Conservation (phyloP, 2,888 invertebrate genomes). For the Synanthedon andrenaeformis region DNA sequence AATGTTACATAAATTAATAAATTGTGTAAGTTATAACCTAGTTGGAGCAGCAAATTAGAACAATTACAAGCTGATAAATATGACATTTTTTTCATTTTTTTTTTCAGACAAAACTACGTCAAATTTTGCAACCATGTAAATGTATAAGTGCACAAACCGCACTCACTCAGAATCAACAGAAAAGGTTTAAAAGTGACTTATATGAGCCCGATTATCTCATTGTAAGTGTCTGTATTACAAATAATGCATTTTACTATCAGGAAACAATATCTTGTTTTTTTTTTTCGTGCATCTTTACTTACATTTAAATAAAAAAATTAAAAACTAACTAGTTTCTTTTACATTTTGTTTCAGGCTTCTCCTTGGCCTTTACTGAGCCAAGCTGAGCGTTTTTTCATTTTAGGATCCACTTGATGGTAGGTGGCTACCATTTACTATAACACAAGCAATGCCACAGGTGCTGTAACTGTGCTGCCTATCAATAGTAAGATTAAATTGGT, state of each 20-base stretch:
- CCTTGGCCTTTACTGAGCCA: too few species aligned
- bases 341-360: too few species aligned
- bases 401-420: too few species aligned
- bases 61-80: not conserved
- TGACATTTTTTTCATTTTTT: slow-evolving; percentile 16
- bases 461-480: too few species aligned
- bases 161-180: slow-evolving; percentile 18
- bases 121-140: slow-evolving; percentile 14
- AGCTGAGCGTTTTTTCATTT: too few species aligned
- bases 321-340: too few species aligned
- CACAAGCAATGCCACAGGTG: too few species aligned
- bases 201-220: slow-evolving; percentile 82
- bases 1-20: slow-evolving; percentile 1
- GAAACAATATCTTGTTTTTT: not conserved
- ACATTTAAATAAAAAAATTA: too few species aligned
- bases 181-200: slow-evolving; percentile 45
- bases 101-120: slow-evolving; percentile 30
- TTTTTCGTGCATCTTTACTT: not conserved
- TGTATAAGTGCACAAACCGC: slow-evolving; percentile 8
- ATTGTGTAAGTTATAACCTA: slow-evolving; percentile 1
- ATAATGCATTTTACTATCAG: not conserved
- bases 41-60: not conserved
- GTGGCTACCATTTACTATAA: too few species aligned
- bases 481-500: too few species aligned
- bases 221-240: slow-evolving; percentile 51